These are phyloP conservation scores for Lutjanus argentimaculatus DNA, from an alignment of 2,797 vertebrate species.

Conservation along the genomic window DNA sequence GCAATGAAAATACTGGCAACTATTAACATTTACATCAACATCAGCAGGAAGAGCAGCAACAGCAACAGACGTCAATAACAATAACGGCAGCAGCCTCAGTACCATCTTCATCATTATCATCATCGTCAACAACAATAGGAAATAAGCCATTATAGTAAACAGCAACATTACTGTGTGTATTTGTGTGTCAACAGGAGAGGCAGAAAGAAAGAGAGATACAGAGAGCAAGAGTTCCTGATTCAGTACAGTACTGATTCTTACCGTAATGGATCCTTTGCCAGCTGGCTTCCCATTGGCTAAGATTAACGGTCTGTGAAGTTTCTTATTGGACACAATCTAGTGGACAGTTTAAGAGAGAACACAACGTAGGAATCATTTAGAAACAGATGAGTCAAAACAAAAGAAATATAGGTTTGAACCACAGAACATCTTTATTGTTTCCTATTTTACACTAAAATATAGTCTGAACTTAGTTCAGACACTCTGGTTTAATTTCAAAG, in stretches of 20 bases:
- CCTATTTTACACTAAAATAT: not conserved
- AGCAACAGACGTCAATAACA: conserved; percentile 5
- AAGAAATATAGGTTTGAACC: not conserved
- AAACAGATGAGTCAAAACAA: not conserved
- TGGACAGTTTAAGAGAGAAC: not conserved
- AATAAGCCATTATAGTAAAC: conserved; percentile 7
- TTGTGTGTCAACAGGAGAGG: conserved; percentile 11
- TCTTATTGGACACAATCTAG: conserved; percentile 31
- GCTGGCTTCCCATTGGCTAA: conserved; percentile 96
- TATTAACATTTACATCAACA: conserved; percentile 9
- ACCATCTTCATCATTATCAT: conserved; percentile 1
- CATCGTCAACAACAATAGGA: conserved; percentile 6
- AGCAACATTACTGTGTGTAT: not conserved
- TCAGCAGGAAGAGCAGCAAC: conserved; percentile 13
- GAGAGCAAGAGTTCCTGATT: no score
- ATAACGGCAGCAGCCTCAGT: not conserved
- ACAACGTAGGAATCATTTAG: not conserved
- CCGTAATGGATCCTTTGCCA: conserved; percentile 95
- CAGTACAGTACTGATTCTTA: conserved; percentile 67
- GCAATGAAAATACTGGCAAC: conserved; percentile 32
- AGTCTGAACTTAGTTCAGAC: not conserved
- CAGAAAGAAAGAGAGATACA: not conserved
- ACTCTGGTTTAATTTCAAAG: not conserved
- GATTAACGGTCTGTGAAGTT: conserved; percentile 81
- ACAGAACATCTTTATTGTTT: not conserved